These are phyloP conservation scores for Coecobrya sp. DNA, from an alignment of 2,888 invertebrate genomes.

Conservation along the genomic window DNA sequence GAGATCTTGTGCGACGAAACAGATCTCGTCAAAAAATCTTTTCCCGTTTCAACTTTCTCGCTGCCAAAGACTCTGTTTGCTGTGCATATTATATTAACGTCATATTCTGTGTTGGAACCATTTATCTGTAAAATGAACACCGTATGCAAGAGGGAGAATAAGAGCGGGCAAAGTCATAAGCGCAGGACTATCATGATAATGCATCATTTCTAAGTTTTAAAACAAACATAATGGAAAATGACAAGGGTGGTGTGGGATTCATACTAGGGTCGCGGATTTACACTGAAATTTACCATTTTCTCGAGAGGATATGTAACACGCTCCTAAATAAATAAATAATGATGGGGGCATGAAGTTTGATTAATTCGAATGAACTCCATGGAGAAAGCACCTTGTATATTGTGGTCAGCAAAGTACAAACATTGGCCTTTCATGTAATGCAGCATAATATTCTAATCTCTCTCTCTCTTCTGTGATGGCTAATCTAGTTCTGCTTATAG, in stretches of 20 bases:
- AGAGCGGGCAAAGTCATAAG: not conserved
- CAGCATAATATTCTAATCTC: not conserved
- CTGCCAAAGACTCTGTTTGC: not conserved
- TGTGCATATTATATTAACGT: not conserved
- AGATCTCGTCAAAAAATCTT: not conserved
- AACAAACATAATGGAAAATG: constrained; percentile 54
- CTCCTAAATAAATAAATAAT: constrained; percentile 70
- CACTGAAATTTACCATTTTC: not conserved
- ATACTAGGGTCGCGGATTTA: constrained; percentile 30
- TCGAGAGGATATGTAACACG: constrained; percentile 18
- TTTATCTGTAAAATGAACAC: constrained; percentile 10
- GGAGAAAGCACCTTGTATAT: not conserved
- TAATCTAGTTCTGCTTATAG: not conserved
- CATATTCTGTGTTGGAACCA: not conserved
- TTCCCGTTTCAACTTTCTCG: not conserved
- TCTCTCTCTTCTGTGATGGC: not conserved
- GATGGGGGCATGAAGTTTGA: constrained; percentile 50
- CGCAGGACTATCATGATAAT: constrained; percentile 48
- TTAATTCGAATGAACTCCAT: constrained; percentile 45
- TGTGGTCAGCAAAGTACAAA: constrained; percentile 12
- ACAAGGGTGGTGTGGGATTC: constrained; percentile 41
- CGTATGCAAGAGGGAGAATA: not conserved
- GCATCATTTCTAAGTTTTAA: constrained; percentile 22
- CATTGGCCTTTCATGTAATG: not conserved
- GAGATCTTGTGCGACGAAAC: not conserved